These are phyloP conservation scores for Daboia siamensis DNA, from an alignment of 2,113 vertebrate species.

Conservation along the genomic window DNA sequence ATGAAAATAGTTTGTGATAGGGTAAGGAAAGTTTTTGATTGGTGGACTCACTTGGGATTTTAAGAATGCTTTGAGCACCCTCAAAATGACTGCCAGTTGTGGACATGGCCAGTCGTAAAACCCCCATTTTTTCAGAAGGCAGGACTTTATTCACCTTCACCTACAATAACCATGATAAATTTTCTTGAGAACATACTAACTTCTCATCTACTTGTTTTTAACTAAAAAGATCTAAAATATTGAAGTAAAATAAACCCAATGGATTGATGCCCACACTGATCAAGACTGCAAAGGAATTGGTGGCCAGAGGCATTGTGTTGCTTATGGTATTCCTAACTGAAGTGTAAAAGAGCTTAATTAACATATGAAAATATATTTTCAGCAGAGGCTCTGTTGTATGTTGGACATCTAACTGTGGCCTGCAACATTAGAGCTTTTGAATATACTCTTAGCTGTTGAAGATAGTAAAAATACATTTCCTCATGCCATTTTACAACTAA, in stretches of 20 bases:
- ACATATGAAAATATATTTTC: neutral
- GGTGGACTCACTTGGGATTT: neutral
- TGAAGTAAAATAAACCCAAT: neutral
- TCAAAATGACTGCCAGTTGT: neutral
- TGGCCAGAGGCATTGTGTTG: neutral
- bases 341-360: neutral
- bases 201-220: neutral
- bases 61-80: neutral
- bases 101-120: neutral
- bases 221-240: neutral
- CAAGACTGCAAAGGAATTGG: neutral
- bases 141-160: neutral
- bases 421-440: neutral
- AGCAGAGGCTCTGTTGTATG: constrained; percentile 5
- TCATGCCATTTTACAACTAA: rapidly evolving
- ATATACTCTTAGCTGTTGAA: neutral
- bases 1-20: neutral
- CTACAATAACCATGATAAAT: neutral
- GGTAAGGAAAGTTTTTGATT: neutral
- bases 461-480: constrained; percentile 22
- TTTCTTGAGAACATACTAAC: neutral
- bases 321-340: neutral
- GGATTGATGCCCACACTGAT: neutral
- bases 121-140: neutral
- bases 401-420: constrained; percentile 4